A percentile compares a stretch with the other conserved stretches of the same genome.
phyloP scores from a whole-genome alignment of 2,113 vertebrate species.

The Litocranius walleri region DNA sequence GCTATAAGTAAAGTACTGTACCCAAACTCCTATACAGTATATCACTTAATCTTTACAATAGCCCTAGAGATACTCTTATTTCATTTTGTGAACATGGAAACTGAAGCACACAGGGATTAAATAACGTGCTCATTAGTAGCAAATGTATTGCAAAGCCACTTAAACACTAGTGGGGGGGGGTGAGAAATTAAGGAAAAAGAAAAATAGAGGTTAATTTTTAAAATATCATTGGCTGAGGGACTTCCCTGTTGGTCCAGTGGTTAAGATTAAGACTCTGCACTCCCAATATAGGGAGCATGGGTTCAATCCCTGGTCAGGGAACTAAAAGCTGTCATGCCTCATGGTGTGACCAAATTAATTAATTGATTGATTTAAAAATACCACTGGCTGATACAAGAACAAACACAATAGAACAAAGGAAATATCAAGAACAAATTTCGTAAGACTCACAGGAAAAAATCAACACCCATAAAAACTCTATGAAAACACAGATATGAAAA shows the following conservation, averaged over 20 bases:
- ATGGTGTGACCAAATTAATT: background rate
- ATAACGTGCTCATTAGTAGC: background rate
- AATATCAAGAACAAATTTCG: background rate
- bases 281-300: background rate
- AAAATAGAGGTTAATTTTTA: background rate
- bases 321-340: background rate
- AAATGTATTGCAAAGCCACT: background rate
- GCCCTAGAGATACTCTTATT: background rate
- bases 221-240: background rate
- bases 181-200: background rate
- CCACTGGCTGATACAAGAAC: background rate
- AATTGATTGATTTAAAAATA: background rate
- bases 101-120: background rate
- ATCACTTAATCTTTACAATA: background rate
- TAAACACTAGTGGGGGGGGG: background rate
- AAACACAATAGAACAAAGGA: background rate
- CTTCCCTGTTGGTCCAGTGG: background rate
- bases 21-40: background rate
- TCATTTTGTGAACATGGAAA: background rate
- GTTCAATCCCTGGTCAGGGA: background rate
- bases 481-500: background rate
- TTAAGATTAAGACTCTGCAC: background rate
- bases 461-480: background rate
- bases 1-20: background rate
- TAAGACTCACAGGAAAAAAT: background rate